These are phyloP conservation scores for Akabosia matsudoensis DNA, from an alignment of 1,140 invertebrate genomes.

Conservation along the genomic window DNA sequence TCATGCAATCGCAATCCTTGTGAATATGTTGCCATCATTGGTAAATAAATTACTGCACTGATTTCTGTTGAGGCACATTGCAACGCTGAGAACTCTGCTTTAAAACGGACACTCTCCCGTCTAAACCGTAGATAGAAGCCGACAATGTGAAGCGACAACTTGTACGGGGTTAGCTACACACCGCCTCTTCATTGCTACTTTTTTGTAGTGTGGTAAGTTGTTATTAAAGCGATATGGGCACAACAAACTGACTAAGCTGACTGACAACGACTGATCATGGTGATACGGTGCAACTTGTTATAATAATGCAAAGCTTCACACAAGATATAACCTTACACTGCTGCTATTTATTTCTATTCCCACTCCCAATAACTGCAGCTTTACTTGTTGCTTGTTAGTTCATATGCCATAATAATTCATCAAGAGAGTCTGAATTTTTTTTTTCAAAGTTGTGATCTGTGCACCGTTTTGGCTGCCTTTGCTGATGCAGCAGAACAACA, in stretches of 20 bases:
- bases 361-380: conserved; percentile 9
- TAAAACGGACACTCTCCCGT: background rate
- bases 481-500: background rate
- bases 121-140: background rate
- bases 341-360: background rate
- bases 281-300: background rate
- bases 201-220: background rate
- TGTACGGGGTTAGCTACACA: conserved; percentile 1
- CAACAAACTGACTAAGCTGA: conserved; percentile 9
- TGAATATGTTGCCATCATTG: background rate
- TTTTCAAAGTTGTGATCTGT: background rate
- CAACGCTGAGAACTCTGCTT: background rate
- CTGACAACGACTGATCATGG: conserved; percentile 3
- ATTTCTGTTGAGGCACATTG: background rate
- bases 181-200: background rate
- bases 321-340: background rate
- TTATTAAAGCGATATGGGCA: background rate
- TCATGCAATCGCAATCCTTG: background rate
- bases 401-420: background rate
- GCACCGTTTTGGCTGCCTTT: background rate
- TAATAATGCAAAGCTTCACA: background rate
- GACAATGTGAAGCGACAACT: conserved; percentile 8
- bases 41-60: conserved; percentile 5
- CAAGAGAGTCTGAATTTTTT: too few species aligned
- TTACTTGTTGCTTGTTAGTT: conserved; percentile 17